Evolutionary conservation across 30 jellyfish, hydroid and myxozoan species (phyloP), one percentile per base, ranked within the genome.

Genomic region (Sanderia malayensis): DNA sequence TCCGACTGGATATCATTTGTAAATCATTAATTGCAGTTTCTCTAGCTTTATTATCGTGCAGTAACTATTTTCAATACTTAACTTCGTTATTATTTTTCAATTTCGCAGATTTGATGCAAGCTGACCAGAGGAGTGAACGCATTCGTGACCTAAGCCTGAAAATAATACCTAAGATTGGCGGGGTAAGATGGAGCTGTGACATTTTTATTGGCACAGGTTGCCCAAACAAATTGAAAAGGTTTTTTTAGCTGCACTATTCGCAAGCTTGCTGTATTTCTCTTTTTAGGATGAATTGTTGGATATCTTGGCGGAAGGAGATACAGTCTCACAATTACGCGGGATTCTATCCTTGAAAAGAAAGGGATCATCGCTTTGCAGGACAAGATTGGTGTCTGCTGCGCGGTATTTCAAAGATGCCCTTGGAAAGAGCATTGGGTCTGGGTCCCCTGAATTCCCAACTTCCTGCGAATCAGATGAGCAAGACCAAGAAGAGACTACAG

Each of bases 321-420:
- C 70, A 20, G 70, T 20, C 15, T 20, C 32, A 31, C 29, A 58
- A 58, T 17, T 58, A 19, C 70, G 70, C 29, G 70, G 70, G 41
- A 27, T 58, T 31, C 29, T 58, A 20, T 58, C 41, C 70, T 19
- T 58, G 32, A 17, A 31, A 58, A 27, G 32, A 58, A 31, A 58
- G 26, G 70, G 70, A 17, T 20, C 32, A 58, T 58, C 70, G 32
- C 3, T 58, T 21, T 58, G 29, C n/a, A 58, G 32, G 32, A 31
- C 29, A 58, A 58, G 70, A 58, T 20, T 58, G 70, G 70, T 27
- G 70, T 19, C 32, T 20, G 70, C 70, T 4, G 70, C 70, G 70
- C 32, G 32, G 29, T 58, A 31, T 27, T 58, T 58, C 70, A 58
- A 58, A 31, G 32, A 58, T 27, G 70, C 32, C 70, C 15, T 58